A percentile compares a stretch with the other conserved stretches of the same genome.
Conservation (phyloP, 1,140 invertebrate genomes). For the Artemia franciscana region DNA sequence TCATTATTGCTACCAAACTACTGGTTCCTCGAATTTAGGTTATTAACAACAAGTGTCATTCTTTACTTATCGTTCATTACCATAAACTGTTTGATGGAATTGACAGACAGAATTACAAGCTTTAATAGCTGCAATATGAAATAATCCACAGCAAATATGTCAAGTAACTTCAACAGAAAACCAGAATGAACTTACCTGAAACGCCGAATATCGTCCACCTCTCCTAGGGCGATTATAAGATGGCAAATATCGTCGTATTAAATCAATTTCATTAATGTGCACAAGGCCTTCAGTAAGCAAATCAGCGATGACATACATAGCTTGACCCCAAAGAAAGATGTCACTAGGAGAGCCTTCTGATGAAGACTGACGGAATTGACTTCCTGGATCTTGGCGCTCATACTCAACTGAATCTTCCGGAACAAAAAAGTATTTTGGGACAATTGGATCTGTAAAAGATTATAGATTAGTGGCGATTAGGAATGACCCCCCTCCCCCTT, state of each 20-base stretch:
- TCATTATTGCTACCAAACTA: no score
- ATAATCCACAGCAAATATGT: no score
- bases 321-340: conserved; percentile 66
- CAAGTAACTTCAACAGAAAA: no score
- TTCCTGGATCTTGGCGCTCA: conserved; percentile 46
- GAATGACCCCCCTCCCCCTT: no score
- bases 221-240: conserved; percentile 78
- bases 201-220: conserved; percentile 79
- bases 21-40: no score
- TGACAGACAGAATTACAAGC: conserved; percentile 10
- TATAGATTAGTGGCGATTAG: no score
- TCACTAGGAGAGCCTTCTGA: conserved; percentile 29
- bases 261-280: conserved; percentile 86
- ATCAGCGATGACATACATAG: conserved; percentile 79
- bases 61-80: no score
- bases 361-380: conserved; percentile 31
- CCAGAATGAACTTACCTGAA: conserved; percentile 44
- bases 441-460: conserved; percentile 38
- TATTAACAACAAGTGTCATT: no score
- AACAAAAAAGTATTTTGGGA: conserved; percentile 75
- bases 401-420: conserved; percentile 48
- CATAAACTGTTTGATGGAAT: no score
- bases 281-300: conserved; percentile 65
- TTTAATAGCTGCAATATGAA: conserved; percentile 12
- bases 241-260: conserved; percentile 77